Conservation (phyloP, 30 jellyfish, hydroid and myxozoan genomes). For the Hydractinia symbiolongicarpus region DNA sequence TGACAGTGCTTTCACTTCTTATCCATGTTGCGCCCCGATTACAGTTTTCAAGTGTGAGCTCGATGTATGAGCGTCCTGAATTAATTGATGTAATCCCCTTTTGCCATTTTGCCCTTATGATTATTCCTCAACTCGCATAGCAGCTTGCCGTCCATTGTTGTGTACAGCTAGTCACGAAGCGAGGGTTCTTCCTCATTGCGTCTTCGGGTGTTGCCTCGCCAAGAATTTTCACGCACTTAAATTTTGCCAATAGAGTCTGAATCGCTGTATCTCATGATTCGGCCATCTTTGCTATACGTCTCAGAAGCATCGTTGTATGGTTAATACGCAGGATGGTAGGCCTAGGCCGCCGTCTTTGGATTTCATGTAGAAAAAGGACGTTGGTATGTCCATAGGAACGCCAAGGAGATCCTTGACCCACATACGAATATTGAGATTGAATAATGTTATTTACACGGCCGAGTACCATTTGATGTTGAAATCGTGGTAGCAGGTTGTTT, state of each 20-base stretch:
- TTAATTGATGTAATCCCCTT: not conserved
- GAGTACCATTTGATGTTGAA: not conserved
- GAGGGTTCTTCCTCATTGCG: too few species aligned
- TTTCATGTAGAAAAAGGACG: not conserved
- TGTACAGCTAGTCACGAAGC: not conserved
- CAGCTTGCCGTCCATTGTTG: not conserved
- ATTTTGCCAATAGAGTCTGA: too few species aligned
- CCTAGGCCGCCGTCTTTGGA: not conserved
- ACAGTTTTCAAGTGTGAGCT: not conserved
- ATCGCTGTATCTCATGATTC: too few species aligned
- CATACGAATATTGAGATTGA: not conserved
- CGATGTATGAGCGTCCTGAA: not conserved
- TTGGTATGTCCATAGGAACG: not conserved
- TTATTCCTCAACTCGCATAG: not conserved
- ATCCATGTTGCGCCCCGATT: not conserved
- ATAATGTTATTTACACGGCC: not conserved
- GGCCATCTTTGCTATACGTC: too few species aligned
- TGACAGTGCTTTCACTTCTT: not conserved
- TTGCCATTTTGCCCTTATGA: not conserved
- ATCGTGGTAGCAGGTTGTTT: not conserved
- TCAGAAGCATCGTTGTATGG: too few species aligned
- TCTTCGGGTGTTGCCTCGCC: too few species aligned
- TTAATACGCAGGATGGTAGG: too few species aligned
- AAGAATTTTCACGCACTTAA: too few species aligned
- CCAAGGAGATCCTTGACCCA: not conserved